Conservation (phyloP, 1,140 invertebrate genomes). For the Meloidogyne floridensis region DNA sequence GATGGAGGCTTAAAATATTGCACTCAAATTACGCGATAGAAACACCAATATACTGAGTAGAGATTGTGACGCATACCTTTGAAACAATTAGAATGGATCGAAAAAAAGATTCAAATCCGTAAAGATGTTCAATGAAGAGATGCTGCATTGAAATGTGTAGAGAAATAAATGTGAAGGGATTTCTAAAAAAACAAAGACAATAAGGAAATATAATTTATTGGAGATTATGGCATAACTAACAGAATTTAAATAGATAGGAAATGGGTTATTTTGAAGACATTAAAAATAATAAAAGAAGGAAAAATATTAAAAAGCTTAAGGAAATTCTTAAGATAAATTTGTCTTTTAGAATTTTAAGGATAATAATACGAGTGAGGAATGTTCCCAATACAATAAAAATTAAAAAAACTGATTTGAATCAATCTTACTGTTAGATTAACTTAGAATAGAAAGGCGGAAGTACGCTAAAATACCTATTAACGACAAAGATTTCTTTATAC, state of each 20-base stretch:
- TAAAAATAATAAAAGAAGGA: not conserved
- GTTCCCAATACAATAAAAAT: not conserved
- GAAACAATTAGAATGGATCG: not conserved
- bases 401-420: no score
- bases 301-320: not conserved
- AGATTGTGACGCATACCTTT: no score
- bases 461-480: not conserved
- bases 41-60: no score
- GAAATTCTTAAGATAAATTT: not conserved
- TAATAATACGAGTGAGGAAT: not conserved
- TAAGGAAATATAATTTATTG: not conserved
- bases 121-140: not conserved
- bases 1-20: not conserved
- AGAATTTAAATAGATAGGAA: conserved; percentile 1
- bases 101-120: not conserved
- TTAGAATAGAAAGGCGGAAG: not conserved
- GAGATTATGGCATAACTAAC: not conserved
- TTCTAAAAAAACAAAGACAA: not conserved
- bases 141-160: not conserved
- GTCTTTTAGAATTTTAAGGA: no score
- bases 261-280: not conserved
- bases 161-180: not conserved
- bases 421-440: not conserved
- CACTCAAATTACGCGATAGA: not conserved
- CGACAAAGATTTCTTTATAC: not conserved